phyloP scores from a whole-genome alignment of 2,888 invertebrate species.

The Vanessa cardui region DNA sequence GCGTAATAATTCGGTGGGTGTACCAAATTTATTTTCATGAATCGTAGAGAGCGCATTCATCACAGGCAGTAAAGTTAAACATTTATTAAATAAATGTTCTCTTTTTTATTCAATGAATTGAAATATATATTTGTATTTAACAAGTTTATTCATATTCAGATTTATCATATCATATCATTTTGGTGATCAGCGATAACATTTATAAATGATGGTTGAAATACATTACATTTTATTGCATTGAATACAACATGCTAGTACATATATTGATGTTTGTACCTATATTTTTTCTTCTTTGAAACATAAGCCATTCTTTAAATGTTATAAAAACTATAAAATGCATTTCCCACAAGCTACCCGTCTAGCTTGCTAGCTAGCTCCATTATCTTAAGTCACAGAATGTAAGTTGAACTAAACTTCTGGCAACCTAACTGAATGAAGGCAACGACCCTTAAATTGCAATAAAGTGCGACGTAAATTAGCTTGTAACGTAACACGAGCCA shows the following conservation, averaged over 20 bases:
- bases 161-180: too few species aligned
- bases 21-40: conserved; percentile 20
- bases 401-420: conserved; percentile 55
- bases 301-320: background rate
- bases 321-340: background rate
- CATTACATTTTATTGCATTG: too few species aligned
- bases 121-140: background rate
- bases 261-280: too few species aligned
- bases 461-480: conserved; percentile 68
- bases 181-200: too few species aligned
- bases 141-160: too few species aligned
- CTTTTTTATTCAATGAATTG: background rate
- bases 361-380: conserved; percentile 1
- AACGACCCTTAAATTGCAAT: conserved; percentile 62
- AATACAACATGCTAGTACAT: too few species aligned
- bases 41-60: conserved; percentile 11
- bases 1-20: conserved; percentile 8
- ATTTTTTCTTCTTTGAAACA: background rate
- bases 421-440: conserved; percentile 53
- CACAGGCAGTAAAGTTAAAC: conserved; percentile 5
- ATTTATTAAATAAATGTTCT: conserved; percentile 12
- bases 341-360: background rate
- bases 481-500: conserved; percentile 53
- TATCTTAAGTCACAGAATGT: conserved; percentile 18
- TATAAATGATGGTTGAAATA: too few species aligned